Conservation (phyloP, 2,113 vertebrate genomes). For the Dasyornis broadbenti region DNA sequence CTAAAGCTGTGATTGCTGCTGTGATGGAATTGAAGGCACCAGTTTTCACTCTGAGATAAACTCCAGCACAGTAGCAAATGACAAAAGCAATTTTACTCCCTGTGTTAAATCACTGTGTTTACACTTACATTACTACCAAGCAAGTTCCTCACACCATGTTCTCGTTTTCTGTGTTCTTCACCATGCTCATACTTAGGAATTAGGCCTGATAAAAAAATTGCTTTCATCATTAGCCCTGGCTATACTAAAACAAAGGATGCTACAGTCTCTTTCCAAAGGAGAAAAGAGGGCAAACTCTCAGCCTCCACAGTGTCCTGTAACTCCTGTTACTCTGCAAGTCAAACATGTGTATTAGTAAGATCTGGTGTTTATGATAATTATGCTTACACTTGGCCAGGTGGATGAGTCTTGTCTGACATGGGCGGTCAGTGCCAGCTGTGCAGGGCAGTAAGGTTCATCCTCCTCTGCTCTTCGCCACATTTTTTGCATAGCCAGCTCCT, state of each 20-base stretch:
- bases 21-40: neutral
- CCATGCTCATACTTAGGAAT: neutral
- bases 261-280: neutral
- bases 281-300: neutral
- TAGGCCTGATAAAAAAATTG: neutral
- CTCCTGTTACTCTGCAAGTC: neutral
- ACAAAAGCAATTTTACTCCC: neutral
- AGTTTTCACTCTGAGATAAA: neutral
- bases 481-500: neutral
- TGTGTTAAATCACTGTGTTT: neutral
- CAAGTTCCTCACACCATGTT: neutral
- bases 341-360: neutral
- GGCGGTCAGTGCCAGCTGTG: neutral
- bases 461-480: neutral
- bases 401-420: rapidly evolving
- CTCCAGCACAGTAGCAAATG: neutral
- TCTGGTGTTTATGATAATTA: neutral
- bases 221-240: neutral
- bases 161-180: neutral
- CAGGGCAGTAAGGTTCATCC: neutral
- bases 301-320: neutral
- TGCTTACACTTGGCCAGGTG: neutral
- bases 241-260: neutral
- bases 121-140: neutral
- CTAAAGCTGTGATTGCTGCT: neutral